Conservation (phyloP, 1,140 invertebrate species). For the roundworm (Caenorhabditis elegans) region WBcel235 BX284604.4:7197001-7197500, state of each 20-base stretch:
- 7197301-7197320: too few species aligned
- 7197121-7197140: neutral
- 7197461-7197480: too few species aligned
- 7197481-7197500: slow-evolving; percentile 18
- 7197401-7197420: neutral
- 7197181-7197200: neutral
- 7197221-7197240: neutral
- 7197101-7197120: neutral
- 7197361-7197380: too few species aligned
- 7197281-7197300: too few species aligned
- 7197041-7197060: slow-evolving; percentile 22
- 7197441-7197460: too few species aligned
- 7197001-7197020: neutral
- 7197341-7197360: neutral
- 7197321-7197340: too few species aligned
- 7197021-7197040: neutral
- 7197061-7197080: neutral
- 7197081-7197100: neutral
- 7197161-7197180: neutral
- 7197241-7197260: too few species aligned
- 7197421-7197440: neutral
- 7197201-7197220: neutral
- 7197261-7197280: too few species aligned
- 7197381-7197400: neutral
- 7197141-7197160: slow-evolving; percentile 10